Evolutionary conservation across 2,888 invertebrate genomes (phyloP).

Genomic region (Tipula confusa): DNA sequence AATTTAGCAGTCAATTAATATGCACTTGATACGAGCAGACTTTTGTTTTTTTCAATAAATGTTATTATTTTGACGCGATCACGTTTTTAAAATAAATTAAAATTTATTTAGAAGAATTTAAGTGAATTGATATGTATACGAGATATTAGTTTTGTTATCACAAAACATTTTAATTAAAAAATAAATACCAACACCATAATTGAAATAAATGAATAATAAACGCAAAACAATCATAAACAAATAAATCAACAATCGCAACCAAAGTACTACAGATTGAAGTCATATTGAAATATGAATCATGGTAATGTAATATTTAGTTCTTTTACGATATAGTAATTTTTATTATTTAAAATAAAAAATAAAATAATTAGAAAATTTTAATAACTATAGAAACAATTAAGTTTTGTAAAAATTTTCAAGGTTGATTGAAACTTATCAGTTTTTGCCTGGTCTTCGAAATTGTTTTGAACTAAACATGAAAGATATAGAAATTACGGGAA

Average conservation of each 20-base stretch:
- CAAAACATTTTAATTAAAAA: neutral
- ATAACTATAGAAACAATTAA: neutral
- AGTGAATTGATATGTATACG: neutral
- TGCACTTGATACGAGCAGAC: neutral
- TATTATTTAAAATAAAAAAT: no score
- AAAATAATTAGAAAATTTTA: no score
- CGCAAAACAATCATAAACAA: neutral
- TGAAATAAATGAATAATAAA: neutral
- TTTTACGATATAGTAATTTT: neutral
- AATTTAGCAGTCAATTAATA: neutral
- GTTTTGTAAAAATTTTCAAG: neutral
- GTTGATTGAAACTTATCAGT: neutral
- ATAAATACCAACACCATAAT: neutral
- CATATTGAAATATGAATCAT: neutral
- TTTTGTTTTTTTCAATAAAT: neutral
- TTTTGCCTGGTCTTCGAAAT: neutral
- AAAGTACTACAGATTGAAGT: neutral
- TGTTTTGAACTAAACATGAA: neutral
- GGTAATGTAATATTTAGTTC: neutral
- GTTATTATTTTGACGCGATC: neutral
- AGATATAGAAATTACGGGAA: neutral
- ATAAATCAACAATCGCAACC: neutral
- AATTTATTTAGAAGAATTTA: neutral
- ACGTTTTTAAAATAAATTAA: neutral
- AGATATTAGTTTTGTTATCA: neutral